Conservation (phyloP, 1,140 invertebrate genomes). For the Bursaphelenchus mucronatus region DNA sequence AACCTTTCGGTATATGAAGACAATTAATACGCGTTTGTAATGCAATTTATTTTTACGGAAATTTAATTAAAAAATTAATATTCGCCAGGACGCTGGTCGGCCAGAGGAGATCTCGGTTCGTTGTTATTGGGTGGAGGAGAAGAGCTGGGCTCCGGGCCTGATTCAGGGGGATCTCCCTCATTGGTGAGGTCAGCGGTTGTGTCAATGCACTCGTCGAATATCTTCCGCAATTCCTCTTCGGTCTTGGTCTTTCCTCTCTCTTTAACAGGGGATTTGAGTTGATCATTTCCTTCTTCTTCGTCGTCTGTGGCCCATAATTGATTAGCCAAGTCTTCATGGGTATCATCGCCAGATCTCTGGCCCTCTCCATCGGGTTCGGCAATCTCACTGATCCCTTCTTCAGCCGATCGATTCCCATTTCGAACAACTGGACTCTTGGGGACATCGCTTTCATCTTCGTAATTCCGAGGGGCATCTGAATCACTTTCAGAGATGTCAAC, state of each 20-base stretch:
- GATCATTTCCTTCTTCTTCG: not conserved
- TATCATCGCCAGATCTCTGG: not conserved
- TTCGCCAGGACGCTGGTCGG: not conserved
- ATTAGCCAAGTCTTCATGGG: conserved; percentile 10
- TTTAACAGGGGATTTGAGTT: not conserved
- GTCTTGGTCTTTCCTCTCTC: not conserved
- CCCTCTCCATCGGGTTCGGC: not conserved
- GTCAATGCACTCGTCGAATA: not conserved
- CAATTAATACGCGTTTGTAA: not conserved
- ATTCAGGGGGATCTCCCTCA: not conserved
- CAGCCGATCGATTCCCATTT: not conserved
- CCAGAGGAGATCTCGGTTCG: not conserved
- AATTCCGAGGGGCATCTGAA: not conserved
- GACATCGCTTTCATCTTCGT: not conserved
- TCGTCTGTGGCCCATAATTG: conserved; percentile 14
- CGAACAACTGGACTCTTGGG: not conserved
- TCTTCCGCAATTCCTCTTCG: not conserved
- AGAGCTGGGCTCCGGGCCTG: not conserved
- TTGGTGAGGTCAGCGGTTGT: not conserved
- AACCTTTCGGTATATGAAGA: not conserved
- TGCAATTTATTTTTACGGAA: not conserved
- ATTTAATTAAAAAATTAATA: not conserved
- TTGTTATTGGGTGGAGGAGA: conserved; percentile 4
- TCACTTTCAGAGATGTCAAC: not conserved
- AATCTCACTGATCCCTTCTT: conserved; percentile 12